phyloP scores from a whole-genome alignment of 2,113 vertebrate genomes.

The Crotalus helleri region DNA sequence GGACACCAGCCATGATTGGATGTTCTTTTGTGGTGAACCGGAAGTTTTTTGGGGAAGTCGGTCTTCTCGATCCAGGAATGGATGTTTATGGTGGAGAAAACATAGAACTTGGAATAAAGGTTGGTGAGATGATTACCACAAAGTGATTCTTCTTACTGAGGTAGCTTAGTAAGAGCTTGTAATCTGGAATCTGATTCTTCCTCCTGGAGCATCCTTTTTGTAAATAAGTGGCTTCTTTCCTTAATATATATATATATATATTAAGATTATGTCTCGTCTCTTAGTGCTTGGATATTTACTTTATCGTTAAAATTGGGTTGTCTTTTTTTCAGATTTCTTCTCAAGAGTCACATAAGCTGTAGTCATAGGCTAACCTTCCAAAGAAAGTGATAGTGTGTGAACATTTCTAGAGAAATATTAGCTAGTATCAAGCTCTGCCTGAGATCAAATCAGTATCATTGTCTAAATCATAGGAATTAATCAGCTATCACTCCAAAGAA shows the following conservation, averaged over 20 bases:
- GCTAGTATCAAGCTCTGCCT: not conserved
- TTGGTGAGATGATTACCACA: conserved; percentile 64
- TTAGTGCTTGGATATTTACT: not conserved
- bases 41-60: conserved; percentile 90
- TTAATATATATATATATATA: not conserved
- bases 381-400: not conserved
- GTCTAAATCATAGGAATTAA: not conserved
- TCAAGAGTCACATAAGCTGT: not conserved
- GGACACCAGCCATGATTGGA: conserved; percentile 96
- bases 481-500: not conserved
- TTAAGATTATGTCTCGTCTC: not conserved
- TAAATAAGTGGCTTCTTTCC: not conserved
- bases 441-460: not conserved
- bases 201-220: not conserved
- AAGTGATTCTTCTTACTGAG: not conserved
- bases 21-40: conserved; percentile 95
- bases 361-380: not conserved
- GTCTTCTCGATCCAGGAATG: conserved; percentile 94
- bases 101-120: conserved; percentile 97
- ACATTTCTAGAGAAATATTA: not conserved
- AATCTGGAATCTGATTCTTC: not conserved
- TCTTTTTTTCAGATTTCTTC: not conserved
- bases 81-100: conserved; percentile 98
- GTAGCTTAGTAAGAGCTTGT: not conserved
- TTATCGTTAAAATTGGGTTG: not conserved